Evolutionary conservation across 2,888 invertebrate species (phyloP), one percentile per base, ranked within the genome.

Genomic region (Athripsodes cinereus): DNA sequence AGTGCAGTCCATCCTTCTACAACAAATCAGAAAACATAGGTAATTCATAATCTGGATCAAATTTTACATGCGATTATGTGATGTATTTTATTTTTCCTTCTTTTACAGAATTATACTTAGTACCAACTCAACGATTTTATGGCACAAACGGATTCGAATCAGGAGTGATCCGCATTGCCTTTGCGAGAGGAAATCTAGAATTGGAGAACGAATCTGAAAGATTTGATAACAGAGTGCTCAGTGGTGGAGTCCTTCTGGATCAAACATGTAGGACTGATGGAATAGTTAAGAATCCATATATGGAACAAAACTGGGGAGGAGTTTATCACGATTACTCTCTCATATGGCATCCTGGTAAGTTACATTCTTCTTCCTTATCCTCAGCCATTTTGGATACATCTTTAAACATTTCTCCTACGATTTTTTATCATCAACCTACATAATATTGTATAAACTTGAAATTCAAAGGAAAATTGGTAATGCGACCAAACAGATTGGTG

Each of bases 151-250:
- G 73, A 62, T 81, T 77, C 63, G 75, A 81, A 19, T 87, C 88
- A 1, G 89, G 90, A 0, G 82, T 88, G 67, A 79, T 92, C 48
- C 82, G 87, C 62, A 78, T 92, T 49, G 88, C 88, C 1, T 82
- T 85, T 64, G 75, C 83, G 0, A 74, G 82, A 5, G 90, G 90
- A 20, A 89, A 88, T 68, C 66, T 51, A 2, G 74, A 76, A 52
- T 62, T 66, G 5, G 60, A 63, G 10, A 67, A 67, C 21, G 70
- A 71, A 13, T 68, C 68, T 40, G 76, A 79, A 48, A 72, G 72
- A 61, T 72, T 74, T 52, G 73, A 72, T 21, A 69, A 69, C 6
- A 68, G 73, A 70, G 64, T 78, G 19, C 67, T 82, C 2, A 81
- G 78, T 57, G 81, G 79, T 13, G 82, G 83, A 1, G 75, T 78